Conservation (phyloP, 2,113 vertebrate genomes). For the Ranitomeya variabilis region DNA sequence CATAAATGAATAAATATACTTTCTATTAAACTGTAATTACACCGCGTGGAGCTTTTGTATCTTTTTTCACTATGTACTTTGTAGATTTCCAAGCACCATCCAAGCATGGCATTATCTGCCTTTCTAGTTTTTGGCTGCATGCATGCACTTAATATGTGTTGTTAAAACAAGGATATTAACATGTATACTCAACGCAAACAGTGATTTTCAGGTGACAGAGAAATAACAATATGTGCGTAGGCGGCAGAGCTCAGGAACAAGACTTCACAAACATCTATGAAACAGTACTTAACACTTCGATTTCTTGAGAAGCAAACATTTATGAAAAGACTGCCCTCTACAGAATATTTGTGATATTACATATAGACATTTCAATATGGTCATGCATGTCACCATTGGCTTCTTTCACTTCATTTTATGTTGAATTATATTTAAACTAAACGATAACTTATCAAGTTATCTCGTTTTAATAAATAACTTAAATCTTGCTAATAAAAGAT, state of each 20-base stretch:
- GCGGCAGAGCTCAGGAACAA: conserved; percentile 35
- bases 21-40: neutral
- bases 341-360: conserved; percentile 55
- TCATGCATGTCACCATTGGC: neutral
- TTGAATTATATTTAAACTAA: neutral
- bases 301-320: conserved; percentile 55
- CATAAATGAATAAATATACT: conserved; percentile 5
- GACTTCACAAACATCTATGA: conserved; percentile 22
- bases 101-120: conserved; percentile 15
- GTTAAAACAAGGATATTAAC: conserved; percentile 33
- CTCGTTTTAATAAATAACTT: too few species aligned
- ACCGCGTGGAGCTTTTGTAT: neutral
- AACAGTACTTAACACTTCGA: conserved; percentile 42
- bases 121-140: conserved; percentile 7
- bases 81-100: neutral
- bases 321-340: conserved; percentile 74
- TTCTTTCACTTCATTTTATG: neutral
- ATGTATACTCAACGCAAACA: conserved; percentile 39
- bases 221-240: conserved; percentile 50
- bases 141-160: conserved; percentile 41
- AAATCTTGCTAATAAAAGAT: too few species aligned
- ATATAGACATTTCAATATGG: neutral
- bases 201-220: conserved; percentile 38
- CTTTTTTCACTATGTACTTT: conserved; percentile 18
- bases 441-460: neutral